Conservation (phyloP, 2,888 invertebrate species). For the Ophion costatus region DNA sequence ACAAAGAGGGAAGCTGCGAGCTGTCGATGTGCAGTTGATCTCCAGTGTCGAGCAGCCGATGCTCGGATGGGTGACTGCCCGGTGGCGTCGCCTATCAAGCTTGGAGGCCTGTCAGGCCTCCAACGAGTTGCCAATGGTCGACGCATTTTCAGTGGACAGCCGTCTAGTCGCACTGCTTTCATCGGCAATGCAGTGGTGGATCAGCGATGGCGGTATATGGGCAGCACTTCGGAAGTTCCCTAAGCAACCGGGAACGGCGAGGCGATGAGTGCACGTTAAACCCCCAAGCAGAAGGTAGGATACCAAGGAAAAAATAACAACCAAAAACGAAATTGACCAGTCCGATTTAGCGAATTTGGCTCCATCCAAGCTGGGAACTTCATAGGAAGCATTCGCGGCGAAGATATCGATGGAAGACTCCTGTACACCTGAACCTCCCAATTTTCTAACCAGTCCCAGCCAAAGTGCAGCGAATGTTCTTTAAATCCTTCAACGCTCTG, state of each 20-base stretch:
- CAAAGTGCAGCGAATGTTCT: background rate
- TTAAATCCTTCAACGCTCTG: background rate
- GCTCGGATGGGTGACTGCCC: no score
- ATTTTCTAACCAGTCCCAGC: background rate
- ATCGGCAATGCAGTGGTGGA: background rate
- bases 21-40: no score
- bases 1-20: conserved; percentile 15
- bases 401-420: background rate
- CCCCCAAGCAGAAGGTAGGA: background rate
- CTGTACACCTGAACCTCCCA: background rate
- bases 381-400: background rate
- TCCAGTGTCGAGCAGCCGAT: no score
- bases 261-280: background rate
- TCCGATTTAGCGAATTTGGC: background rate
- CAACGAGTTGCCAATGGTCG: no score
- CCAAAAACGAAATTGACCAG: background rate
- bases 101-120: no score
- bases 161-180: background rate
- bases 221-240: background rate
- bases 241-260: background rate
- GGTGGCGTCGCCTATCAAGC: no score
- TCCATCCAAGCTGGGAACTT: background rate
- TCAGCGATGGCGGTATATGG: background rate
- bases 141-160: no score
- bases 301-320: background rate